Percentiles rank a stretch among this genome's conserved stretches.
These are phyloP conservation scores for Neuroterus valhalla DNA, from an alignment of 1,140 invertebrate genomes.

Conservation along the genomic window DNA sequence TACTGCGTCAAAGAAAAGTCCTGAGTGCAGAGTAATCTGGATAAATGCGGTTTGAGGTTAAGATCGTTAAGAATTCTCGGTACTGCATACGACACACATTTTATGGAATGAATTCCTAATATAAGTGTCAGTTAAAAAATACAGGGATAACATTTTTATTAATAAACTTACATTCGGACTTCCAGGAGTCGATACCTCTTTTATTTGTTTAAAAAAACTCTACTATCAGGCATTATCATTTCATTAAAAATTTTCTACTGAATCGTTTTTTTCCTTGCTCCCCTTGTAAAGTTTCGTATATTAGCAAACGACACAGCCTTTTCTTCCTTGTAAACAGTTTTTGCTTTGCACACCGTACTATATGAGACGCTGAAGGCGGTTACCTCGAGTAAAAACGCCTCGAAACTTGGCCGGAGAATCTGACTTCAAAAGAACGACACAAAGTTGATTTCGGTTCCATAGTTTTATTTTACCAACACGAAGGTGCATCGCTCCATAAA, in stretches of 20 bases:
- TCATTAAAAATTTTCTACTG: neutral
- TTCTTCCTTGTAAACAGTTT: slow-evolving; percentile 16
- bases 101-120: neutral
- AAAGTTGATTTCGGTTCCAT: slow-evolving; percentile 4
- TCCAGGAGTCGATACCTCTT: too few relatives aligned
- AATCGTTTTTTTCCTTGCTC: neutral
- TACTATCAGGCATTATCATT: too few relatives aligned
- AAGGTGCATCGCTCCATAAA: neutral
- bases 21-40: slow-evolving; percentile 19
- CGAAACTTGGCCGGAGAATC: slow-evolving; percentile 25
- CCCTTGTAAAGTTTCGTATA: slow-evolving; percentile 1
- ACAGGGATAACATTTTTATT: too few relatives aligned
- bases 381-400: slow-evolving; percentile 20
- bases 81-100: slow-evolving; percentile 1
- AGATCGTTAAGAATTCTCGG: slow-evolving; percentile 21
- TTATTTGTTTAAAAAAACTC: too few relatives aligned
- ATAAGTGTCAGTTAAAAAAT: neutral
- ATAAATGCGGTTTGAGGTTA: slow-evolving; percentile 26
- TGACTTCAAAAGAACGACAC: slow-evolving; percentile 18
- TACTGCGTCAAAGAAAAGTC: slow-evolving; percentile 19
- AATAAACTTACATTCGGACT: too few relatives aligned
- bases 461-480: slow-evolving; percentile 18
- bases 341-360: neutral
- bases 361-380: slow-evolving; percentile 26
- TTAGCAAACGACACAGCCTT: slow-evolving; percentile 17